These are phyloP conservation scores for Dendroctonus valens DNA, from an alignment of 1,140 invertebrate genomes.

Conservation along the genomic window DNA sequence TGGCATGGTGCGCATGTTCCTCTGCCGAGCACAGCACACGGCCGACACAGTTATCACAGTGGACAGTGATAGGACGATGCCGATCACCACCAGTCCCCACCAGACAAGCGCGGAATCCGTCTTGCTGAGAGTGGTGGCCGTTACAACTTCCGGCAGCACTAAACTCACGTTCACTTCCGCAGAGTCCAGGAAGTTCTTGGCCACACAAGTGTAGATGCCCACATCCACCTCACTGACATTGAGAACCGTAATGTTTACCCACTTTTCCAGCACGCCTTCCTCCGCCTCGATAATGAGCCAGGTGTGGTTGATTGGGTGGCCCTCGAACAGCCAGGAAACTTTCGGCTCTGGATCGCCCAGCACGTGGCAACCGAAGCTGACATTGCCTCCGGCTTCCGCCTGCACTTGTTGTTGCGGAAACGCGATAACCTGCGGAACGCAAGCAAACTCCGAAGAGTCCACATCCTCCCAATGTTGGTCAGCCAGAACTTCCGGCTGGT, in stretches of 20 bases:
- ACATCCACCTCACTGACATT: slow-evolving; percentile 75
- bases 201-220: slow-evolving; percentile 78
- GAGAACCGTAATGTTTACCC: slow-evolving; percentile 71
- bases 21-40: slow-evolving; percentile 59
- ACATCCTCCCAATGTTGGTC: slow-evolving; percentile 68
- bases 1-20: slow-evolving; percentile 63
- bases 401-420: slow-evolving; percentile 53
- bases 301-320: slow-evolving; percentile 56
- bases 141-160: slow-evolving; percentile 67
- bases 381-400: slow-evolving; percentile 70
- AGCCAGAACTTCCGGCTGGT: slow-evolving; percentile 58
- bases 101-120: slow-evolving; percentile 60
- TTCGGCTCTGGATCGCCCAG: slow-evolving; percentile 80
- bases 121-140: slow-evolving; percentile 62
- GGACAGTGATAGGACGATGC: slow-evolving; percentile 53
- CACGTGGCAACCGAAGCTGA: slow-evolving; percentile 77
- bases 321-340: slow-evolving; percentile 80
- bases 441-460: slow-evolving; percentile 68
- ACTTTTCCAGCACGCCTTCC: slow-evolving; percentile 55
- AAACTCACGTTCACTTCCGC: slow-evolving; percentile 69
- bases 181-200: slow-evolving; percentile 70
- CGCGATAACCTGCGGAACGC: slow-evolving; percentile 62
- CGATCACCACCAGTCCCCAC: slow-evolving; percentile 58
- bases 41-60: slow-evolving; percentile 55
- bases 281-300: slow-evolving; percentile 51